Base-by-base conservation (phyloP, 2,888 invertebrate genomes). In the Epirrhoe tristata region DNA sequence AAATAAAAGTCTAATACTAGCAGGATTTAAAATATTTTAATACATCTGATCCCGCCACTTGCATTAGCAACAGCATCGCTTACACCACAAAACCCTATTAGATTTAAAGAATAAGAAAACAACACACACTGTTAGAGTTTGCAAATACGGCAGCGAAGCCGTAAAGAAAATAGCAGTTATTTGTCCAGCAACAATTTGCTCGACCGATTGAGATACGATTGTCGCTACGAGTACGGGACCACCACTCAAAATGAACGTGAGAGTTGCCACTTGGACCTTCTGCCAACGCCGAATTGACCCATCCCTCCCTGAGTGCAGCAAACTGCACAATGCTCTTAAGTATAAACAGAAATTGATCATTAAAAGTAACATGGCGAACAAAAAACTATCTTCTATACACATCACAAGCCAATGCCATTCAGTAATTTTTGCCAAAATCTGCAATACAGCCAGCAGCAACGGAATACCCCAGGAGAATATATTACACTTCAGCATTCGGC, bases 391-490 rank as follows among this genome's bases (percentile, higher is more conserved):
- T n/a, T 56, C 31, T 36, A 63, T 12, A 36, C 63, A 17, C 31
- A 8, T 46, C 55, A 59, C 24, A 36, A 67, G 5, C 0, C 52
- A 43, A 1, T n/a, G 0, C 0, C 56, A 32, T 10, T 46, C 8
- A 10, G 6, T 8, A 12, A 36, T 3, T 17, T 59, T 63, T 0
- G 52, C 63, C 7, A 60, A 7, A 2, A 58, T 10, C n/a, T 68
- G 64, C 39, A 64, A 52, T 5, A 46, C 3, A 10, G 55, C 12
- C 0, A 56, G 5, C 6, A 52, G 1, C 5, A 58, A 46, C 1
- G 74, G 71, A 12, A 70, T 10, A 6, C 73, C 73, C 73, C 74
- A 71, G 14, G 56, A 71, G 10, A 74, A 57, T 6, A 69, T 8
- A 16, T 69, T 67, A 14, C 70, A 56, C 46, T 74, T 74, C 17